Evolutionary conservation across 1,140 invertebrate species (phyloP), one percentile per base, ranked within the genome.

Genomic region (Gryllus bimaculatus): DNA sequence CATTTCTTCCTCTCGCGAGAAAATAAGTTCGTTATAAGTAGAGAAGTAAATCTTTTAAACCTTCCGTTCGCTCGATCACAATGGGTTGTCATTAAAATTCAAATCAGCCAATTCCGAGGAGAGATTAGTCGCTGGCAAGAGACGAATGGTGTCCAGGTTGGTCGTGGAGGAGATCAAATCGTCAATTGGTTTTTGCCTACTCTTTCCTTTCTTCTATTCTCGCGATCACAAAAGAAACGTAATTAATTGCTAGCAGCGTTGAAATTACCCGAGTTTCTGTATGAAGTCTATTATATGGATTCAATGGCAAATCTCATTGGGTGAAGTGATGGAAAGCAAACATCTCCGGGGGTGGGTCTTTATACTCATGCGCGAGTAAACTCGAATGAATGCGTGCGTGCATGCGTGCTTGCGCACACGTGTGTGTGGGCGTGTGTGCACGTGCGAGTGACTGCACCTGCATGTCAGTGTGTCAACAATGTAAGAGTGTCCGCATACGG

Each of bases 81-180:
- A 66, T 66, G 54, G 54, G 18, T 10, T 66, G 54, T 7, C 7
- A 66, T 66, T 66, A 66, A 66, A 66, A 66, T 66, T 66, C 54
- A 66, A 66, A 66, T 66, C 54, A 66, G 54, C 54, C 54, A 66
- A 66, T 66, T 66, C 18, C 54, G 54, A 66, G 54, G 54, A 66
- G 54, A 66, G 54, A 66, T 66, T 66, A 66, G 54, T 7, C 7
- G 10, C 54, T 66, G 10, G 18, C 54, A 10, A 18, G 18, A 66
- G 54, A 66, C 10, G 54, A 66, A 66, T 66, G 54, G 10, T 66
- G 54, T 2, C 18, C 10, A 66, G 7, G 54, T 18, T 66, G 54
- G 18, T 10, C 54, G 7, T 66, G 54, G 54, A 66, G 7, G 54
- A 66, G 18, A 0, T 66, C 18, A 18, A 66, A 66, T 66, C 54